Conservation (phyloP, 2,888 invertebrate species). For the Archaeoteleia sp. region DNA sequence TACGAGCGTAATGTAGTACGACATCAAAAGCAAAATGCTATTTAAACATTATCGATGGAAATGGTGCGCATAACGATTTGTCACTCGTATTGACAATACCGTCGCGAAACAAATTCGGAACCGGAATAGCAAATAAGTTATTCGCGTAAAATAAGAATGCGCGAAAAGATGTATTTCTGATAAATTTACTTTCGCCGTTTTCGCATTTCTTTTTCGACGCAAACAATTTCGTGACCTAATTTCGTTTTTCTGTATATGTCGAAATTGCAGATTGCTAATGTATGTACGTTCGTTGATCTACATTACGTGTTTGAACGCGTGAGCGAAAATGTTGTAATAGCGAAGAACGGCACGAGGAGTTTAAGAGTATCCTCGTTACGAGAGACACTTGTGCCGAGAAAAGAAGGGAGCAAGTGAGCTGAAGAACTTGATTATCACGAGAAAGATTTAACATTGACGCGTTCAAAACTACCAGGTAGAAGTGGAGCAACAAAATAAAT, state of each 20-base stretch:
- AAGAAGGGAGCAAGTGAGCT: constrained; percentile 7
- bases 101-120: no score
- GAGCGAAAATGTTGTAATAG: constrained; percentile 16
- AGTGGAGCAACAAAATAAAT: background rate
- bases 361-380: constrained; percentile 10
- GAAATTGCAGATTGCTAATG: background rate
- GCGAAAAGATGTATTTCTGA: no score
- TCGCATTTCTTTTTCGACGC: no score
- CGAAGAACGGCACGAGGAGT: constrained; percentile 2
- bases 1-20: background rate
- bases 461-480: background rate
- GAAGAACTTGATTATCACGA: constrained; percentile 16
- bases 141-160: no score
- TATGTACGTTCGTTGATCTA: background rate
- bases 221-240: no score
- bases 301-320: constrained; percentile 16
- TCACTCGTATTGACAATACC: no score
- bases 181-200: no score
- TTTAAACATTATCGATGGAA: background rate
- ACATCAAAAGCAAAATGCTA: background rate
- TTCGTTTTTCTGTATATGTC: no score
- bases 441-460: constrained; percentile 10
- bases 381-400: constrained; percentile 15
- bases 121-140: no score
- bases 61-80: background rate